Evolutionary conservation across 2,888 invertebrate genomes (phyloP), one percentile per base, ranked within the genome.

Genomic region (Fabriciana adippe): DNA sequence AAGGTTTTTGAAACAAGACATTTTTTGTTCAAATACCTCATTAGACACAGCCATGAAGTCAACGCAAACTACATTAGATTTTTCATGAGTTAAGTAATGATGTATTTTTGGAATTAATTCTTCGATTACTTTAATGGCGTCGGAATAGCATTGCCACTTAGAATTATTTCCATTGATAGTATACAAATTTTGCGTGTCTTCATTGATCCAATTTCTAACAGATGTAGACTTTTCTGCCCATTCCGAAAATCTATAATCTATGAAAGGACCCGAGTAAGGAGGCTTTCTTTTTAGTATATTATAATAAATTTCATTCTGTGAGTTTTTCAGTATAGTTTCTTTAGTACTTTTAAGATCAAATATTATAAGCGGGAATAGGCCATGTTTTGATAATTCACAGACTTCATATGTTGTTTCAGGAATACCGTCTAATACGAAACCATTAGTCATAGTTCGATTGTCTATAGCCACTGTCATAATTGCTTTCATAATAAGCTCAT

Each of bases 341-440:
- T 85, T 79, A 50, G 82, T 77, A 13, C 90, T 83, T 62, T 84
- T 78, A 16, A 95, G 78, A 78, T 95, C 93, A 59, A 95, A 83
- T 5, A 95, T 84, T 56, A 94, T 78, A 79, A 92, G 89, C 0
- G 95, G 95, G 68, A 93, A 91, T n/a, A 95, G 76, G 41, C 93
- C 94, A 26, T 88, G 69, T 73, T 86, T 88, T 4, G 85, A 82
- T 21, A 95, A 79, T 74, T 92, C 86, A 73, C 86, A 84, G 14
- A 93, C 87, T 80, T 94, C 94, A 55, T 85, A 77, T n/a, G 90
- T 82, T 26, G 83, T 85, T 66, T 88, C 85, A 5, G 95, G 95
- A 80, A 95, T 94, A 1, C 95, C 95, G 78, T 95, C 95, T 64
- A 94, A 87, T 15, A 95, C 81, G 76, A 93, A 90, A n/a, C 95